Conservation (phyloP, 2,888 invertebrate species). For the Sclerodermus sp. region DNA sequence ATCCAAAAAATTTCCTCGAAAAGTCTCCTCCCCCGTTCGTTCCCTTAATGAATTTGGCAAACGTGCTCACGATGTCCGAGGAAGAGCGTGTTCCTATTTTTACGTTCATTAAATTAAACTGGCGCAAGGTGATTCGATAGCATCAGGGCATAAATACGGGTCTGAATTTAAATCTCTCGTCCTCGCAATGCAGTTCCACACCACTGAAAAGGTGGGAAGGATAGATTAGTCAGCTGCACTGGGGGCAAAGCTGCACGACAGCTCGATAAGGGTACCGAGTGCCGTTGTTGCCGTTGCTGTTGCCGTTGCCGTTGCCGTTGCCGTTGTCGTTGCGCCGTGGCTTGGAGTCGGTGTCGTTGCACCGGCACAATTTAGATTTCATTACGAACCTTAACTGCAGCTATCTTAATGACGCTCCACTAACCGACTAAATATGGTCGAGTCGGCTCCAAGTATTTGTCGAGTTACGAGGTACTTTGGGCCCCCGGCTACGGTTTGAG, state of each 20-base stretch:
- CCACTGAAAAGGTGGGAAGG: slow-evolving; percentile 22
- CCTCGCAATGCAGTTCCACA: too few relatives aligned
- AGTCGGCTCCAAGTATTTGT: neutral
- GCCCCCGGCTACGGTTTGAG: too few relatives aligned
- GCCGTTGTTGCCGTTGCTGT: neutral
- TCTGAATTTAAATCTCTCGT: too few relatives aligned
- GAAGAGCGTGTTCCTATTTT: too few relatives aligned
- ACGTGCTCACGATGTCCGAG: too few relatives aligned
- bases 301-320: slow-evolving; percentile 10
- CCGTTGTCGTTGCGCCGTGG: slow-evolving; percentile 2
- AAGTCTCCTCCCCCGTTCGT: too few relatives aligned
- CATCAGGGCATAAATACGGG: too few relatives aligned
- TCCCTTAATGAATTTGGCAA: too few relatives aligned
- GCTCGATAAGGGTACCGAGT: neutral
- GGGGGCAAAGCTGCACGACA: slow-evolving; percentile 7
- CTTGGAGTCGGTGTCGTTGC: slow-evolving; percentile 5
- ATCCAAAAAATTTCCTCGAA: too few relatives aligned
- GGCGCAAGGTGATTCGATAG: too few relatives aligned
- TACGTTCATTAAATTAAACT: too few relatives aligned
- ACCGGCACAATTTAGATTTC: slow-evolving; percentile 35
- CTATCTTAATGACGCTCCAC: slow-evolving; percentile 27
- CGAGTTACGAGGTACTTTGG: too few relatives aligned
- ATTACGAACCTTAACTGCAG: slow-evolving; percentile 33
- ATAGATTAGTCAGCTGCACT: slow-evolving; percentile 34
- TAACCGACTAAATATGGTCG: slow-evolving; percentile 6